A percentile compares a stretch with the other conserved stretches of the same genome.
Conservation (phyloP, 2,113 vertebrate genomes). For the Empidonax traillii region DNA sequence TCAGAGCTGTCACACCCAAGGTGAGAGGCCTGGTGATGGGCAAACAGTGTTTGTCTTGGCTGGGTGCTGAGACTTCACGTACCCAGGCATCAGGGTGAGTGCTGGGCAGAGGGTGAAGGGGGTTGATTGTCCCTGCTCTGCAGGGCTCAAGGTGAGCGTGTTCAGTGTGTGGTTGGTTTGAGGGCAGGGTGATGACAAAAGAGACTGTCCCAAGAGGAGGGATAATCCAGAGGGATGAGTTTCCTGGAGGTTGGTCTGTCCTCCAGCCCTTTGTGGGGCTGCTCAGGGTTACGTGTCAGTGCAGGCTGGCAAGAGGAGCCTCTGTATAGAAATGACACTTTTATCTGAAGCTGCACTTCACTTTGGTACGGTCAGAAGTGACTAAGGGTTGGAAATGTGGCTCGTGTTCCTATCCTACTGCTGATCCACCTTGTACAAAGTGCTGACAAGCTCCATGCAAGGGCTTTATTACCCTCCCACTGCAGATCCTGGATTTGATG, state of each 20-base stretch:
- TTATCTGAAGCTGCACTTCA: rapidly evolving
- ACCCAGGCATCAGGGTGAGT: rapidly evolving
- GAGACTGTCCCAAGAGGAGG: neutral
- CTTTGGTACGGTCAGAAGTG: neutral
- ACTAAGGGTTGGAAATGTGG: neutral
- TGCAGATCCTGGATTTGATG: neutral
- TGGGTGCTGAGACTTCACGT: neutral
- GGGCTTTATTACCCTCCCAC: neutral
- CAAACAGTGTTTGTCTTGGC: neutral
- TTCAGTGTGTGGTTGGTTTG: neutral
- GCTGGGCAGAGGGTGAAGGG: neutral
- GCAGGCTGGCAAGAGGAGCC: neutral
- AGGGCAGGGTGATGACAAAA: rapidly evolving
- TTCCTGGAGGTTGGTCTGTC: neutral
- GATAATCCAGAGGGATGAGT: neutral
- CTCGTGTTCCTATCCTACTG: neutral
- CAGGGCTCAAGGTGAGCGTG: neutral
- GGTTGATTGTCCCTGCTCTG: neutral
- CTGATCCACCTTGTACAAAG: neutral
- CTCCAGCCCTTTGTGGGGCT: neutral
- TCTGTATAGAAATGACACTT: neutral
- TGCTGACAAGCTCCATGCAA: neutral
- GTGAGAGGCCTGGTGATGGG: neutral
- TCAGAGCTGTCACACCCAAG: neutral
- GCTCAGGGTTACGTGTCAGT: neutral